Percentiles rank a stretch among this genome's conserved stretches.
These are phyloP conservation scores for Cynodonichthys magdalenae DNA, from an alignment of 2,797 vertebrate genomes.

Conservation along the genomic window DNA sequence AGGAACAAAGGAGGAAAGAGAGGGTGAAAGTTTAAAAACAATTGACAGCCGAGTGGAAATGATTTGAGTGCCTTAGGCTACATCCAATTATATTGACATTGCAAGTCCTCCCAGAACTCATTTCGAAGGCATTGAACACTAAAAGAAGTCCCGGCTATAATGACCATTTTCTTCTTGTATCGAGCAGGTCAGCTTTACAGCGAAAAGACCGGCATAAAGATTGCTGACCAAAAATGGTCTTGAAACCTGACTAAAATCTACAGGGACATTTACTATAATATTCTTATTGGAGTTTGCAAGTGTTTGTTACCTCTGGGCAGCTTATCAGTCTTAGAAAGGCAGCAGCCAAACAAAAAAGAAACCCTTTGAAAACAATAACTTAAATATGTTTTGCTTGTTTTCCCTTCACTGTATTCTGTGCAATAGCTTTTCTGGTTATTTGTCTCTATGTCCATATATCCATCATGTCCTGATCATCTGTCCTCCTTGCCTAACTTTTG, in stretches of 20 bases:
- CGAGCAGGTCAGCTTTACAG: constrained; percentile 23
- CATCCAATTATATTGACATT: constrained; percentile 46
- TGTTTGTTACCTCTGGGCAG: neutral
- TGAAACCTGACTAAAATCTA: constrained; percentile 7
- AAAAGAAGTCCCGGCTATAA: constrained; percentile 36
- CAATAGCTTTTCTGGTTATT: constrained; percentile 1
- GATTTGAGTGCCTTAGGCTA: constrained; percentile 31
- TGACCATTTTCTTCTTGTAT: constrained; percentile 9
- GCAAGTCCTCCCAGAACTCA: constrained; percentile 23
- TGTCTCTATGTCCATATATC: constrained; percentile 7
- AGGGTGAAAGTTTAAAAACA: constrained; percentile 40
- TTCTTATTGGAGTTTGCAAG: constrained; percentile 4
- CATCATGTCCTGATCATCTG: constrained; percentile 15
- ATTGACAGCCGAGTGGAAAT: constrained; percentile 31
- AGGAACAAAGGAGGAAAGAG: neutral
- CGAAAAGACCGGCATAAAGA: constrained; percentile 8
- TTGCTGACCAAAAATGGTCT: constrained; percentile 35
- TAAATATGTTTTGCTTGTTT: neutral
- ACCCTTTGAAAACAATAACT: neutral
- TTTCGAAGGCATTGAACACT: constrained; percentile 38
- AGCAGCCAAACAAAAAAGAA: neutral
- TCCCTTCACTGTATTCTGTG: neutral
- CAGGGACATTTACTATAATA: constrained; percentile 3
- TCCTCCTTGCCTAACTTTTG: constrained; percentile 22
- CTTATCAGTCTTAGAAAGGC: constrained; percentile 1